Evolutionary conservation across 2,113 vertebrate genomes (phyloP).

Genomic region (Lutjanus erythropterus): DNA sequence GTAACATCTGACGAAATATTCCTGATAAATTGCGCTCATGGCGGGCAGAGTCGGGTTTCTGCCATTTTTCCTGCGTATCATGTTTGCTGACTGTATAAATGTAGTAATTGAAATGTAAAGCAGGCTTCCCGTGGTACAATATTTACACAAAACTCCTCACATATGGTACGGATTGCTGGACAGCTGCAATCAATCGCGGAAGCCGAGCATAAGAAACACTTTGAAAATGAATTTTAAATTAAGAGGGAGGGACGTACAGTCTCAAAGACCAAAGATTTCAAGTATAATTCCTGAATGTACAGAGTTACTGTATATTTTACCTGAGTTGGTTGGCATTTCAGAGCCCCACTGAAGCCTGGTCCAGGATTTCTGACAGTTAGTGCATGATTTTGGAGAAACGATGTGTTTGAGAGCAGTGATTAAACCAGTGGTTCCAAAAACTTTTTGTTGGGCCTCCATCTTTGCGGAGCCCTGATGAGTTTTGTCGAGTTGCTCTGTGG

Average conservation of each 20-base stretch:
- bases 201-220: conserved; percentile 67
- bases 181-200: conserved; percentile 80
- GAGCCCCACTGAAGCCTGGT: background rate
- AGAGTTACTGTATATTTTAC: conserved; percentile 42
- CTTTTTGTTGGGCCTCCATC: background rate
- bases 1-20: conserved; percentile 54
- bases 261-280: conserved; percentile 53
- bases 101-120: conserved; percentile 82
- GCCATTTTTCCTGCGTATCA: conserved; percentile 66
- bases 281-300: conserved; percentile 36
- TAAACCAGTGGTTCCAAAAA: background rate
- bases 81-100: conserved; percentile 79
- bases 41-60: conserved; percentile 67
- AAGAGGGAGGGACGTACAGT: conserved; percentile 66
- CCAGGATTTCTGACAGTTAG: conserved; percentile 10
- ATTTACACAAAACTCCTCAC: conserved; percentile 80
- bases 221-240: conserved; percentile 80
- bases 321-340: conserved; percentile 8
- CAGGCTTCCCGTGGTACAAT: conserved; percentile 76
- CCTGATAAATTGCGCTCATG: conserved; percentile 63
- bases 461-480: too few relatives aligned
- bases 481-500: too few relatives aligned
- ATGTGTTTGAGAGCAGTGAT: background rate
- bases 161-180: conserved; percentile 77
- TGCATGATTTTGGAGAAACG: background rate